Evolutionary conservation across 2,797 vertebrate genomes (phyloP).

Genomic region (Aratinga solstitialis): DNA sequence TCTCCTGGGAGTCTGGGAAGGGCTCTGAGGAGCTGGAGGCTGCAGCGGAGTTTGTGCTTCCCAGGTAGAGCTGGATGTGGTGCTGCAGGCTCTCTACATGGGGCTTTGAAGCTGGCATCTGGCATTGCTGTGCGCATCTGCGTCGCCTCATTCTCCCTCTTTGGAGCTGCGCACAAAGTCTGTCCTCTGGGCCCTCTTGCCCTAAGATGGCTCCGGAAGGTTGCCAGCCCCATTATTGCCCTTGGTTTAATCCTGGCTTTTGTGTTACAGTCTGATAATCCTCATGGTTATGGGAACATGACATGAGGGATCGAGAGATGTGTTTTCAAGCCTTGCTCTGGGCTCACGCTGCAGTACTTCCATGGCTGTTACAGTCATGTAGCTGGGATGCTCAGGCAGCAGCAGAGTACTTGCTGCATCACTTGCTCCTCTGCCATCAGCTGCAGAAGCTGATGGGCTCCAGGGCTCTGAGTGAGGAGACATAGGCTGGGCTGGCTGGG

Average conservation of each 20-base stretch:
- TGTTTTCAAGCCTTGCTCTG: not conserved
- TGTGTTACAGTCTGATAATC: not conserved
- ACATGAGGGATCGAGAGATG: not conserved
- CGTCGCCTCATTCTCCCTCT: not conserved
- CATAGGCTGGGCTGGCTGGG: not conserved
- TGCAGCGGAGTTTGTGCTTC: not conserved
- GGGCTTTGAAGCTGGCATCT: not conserved
- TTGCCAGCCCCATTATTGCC: not conserved
- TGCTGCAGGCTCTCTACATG: not conserved
- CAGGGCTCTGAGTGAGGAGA: not conserved
- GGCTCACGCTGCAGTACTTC: not conserved
- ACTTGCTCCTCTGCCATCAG: not conserved
- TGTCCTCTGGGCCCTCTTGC: not conserved
- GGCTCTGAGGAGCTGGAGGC: not conserved
- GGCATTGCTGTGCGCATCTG: fast-evolving
- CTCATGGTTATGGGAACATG: not conserved
- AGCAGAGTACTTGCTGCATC: not conserved
- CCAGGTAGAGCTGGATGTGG: not conserved
- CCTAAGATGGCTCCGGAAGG: not conserved
- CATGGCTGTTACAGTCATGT: fast-evolving
- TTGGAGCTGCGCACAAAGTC: not conserved
- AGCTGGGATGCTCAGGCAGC: not conserved
- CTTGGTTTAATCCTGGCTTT: constrained; percentile 4
- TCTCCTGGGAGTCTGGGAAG: not conserved
- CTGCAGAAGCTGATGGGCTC: not conserved